phyloP scores from a whole-genome alignment of 2,888 invertebrate genomes.

The Brachycybe producta region DNA sequence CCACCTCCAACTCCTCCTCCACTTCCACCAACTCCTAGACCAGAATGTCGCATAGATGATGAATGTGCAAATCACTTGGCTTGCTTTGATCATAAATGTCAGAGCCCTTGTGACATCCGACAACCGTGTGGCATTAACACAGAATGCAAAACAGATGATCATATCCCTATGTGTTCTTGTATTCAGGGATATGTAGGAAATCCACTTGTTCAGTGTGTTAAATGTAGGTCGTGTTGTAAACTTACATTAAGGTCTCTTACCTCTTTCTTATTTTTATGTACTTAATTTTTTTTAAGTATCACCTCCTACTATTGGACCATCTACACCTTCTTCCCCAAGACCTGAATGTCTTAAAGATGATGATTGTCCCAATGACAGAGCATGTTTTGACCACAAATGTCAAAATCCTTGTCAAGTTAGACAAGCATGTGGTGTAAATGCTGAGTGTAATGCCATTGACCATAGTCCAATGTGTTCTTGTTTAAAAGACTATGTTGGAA shows the following conservation, averaged over 20 bases:
- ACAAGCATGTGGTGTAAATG: slow-evolving; percentile 61
- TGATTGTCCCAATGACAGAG: slow-evolving; percentile 61
- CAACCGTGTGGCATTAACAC: slow-evolving; percentile 71
- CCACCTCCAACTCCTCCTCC: background rate
- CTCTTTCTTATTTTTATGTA: background rate
- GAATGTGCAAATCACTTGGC: slow-evolving; percentile 18
- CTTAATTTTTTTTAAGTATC: too few species aligned
- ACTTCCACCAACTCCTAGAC: slow-evolving; percentile 5
- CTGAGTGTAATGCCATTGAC: slow-evolving; percentile 63
- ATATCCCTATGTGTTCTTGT: slow-evolving; percentile 71
- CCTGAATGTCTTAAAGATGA: slow-evolving; percentile 54
- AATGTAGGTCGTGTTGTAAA: slow-evolving; percentile 16
- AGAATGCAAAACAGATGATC: slow-evolving; percentile 64
- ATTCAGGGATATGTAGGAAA: slow-evolving; percentile 59
- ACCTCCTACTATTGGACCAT: slow-evolving; percentile 29
- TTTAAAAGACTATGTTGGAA: slow-evolving; percentile 71
- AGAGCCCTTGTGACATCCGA: slow-evolving; percentile 58
- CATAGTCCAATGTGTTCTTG: slow-evolving; percentile 74
- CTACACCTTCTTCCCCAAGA: slow-evolving; percentile 35
- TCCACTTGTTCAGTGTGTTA: slow-evolving; percentile 25
- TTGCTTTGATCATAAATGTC: slow-evolving; percentile 67
- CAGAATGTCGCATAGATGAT: slow-evolving; percentile 16
- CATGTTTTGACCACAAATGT: slow-evolving; percentile 55
- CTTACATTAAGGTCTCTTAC: background rate
- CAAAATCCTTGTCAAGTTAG: slow-evolving; percentile 25